Base-by-base conservation (phyloP, 2,888 invertebrate genomes). In the Drosophila suboccidentalis region DNA sequence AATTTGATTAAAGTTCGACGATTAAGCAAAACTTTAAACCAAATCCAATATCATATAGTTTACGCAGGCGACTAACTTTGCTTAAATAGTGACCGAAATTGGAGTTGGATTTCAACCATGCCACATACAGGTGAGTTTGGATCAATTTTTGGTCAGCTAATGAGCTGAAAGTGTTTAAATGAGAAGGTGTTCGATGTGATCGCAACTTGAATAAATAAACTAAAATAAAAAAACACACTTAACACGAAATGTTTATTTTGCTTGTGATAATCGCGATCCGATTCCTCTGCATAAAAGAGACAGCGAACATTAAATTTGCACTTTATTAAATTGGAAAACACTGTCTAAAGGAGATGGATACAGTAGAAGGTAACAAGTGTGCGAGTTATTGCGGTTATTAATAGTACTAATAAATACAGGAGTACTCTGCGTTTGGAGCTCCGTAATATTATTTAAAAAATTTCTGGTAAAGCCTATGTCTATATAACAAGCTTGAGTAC, bases 1-100 rank as follows among this genome's bases (percentile, higher is more conserved):
- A 86, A 71, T 86, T 89, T 87, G 86, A 87, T 87, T 87, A 76
- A 79, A 89, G 75, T 84, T 89, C 82, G 70, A 78, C 82, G 82
- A 86, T 86, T 89, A 84, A 75, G 82, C 74, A 68, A 63, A 61
- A 66, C 49, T 57, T 57, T 39, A 60, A 67, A 53, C 57, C 54
- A 54, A 64, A 70, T 59, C 79, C 68, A 64, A 71, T 65, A 81
- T 69, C 70, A 67, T 62, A 64, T 64, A 72, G 67, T 77, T 75
- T 68, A 76, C 84, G 61, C 63, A 64, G 60, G 61, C 61, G 59
- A 75, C 51, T 49, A 62, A 64, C 49, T 67, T 73, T 44, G 22
- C 34, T 34, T 54, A 71, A 83, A 75, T 67, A 78, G 80, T 77
- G 79, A 71, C 57, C 63, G 50, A 67, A 72, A 53, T 54, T 66